Base-by-base conservation (phyloP, 1,140 invertebrate genomes). In the Druon quercuslanigerum region DNA sequence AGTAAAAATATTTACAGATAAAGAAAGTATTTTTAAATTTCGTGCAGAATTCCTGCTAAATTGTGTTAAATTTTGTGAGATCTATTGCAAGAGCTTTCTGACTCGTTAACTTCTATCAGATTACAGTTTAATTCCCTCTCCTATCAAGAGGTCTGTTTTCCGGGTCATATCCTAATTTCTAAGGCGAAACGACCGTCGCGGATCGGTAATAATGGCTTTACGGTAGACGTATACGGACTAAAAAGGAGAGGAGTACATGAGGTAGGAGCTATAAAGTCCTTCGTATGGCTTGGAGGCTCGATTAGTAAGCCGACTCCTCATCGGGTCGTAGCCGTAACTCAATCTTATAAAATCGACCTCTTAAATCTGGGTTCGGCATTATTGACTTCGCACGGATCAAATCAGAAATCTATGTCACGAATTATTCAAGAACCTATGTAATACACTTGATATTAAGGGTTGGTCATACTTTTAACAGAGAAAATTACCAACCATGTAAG, bases 201-300 rank as follows among this genome's bases (percentile, higher is more conserved):
- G 71, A 77, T 77, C 71, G 71, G 71, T 73, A 77, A 77, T 77
- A 77, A 77, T 77, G 76, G 71, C 76, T 77, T 77, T 70, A 77
- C 52, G 76, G 54, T 73, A 51, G 56, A 72, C 54, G 56, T 73
- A 20, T 50, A 70, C 66, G 46, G 25, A 50, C 19, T 50, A 72
- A 20, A 76, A 50, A 51, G 57, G n/a, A 70, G 17, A 66, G 25
- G 46, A 20, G 33, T n/a, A 66, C 60, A 66, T 66, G n/a, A 33
- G 33, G 60, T n/a, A 46, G 73, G 46, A 77, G 70, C 66, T 77
- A 70, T 66, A 77, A 77, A 70, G 76, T 73, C 20, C 51, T 46
- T 77, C 60, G 50, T 56, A 71, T 40, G 70, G 51, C 71, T 77
- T 71, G 51, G 56, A 19, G 25, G 71, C 72, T 73, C 76, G 71